A percentile compares a stretch with the other conserved stretches of the same genome.
These are phyloP conservation scores for Pseudorhombus dupliciocellatus DNA, from an alignment of 2,113 vertebrate genomes.

Conservation along the genomic window DNA sequence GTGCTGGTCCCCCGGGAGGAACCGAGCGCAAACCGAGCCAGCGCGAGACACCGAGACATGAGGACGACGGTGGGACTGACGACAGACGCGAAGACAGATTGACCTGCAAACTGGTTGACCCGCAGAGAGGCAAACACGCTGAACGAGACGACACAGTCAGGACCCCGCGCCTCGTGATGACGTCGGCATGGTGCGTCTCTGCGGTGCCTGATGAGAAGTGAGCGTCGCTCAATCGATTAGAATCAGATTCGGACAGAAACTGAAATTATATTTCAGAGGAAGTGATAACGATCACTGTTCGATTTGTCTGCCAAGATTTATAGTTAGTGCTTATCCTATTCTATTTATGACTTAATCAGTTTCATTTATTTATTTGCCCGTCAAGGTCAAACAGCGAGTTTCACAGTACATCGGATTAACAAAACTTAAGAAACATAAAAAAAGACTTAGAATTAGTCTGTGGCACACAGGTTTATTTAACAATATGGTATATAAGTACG, in stretches of 20 bases:
- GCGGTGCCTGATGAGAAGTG: conserved; percentile 57
- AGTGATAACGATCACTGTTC: not conserved
- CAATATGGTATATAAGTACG: conserved; percentile 99
- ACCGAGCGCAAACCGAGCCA: conserved; percentile 64
- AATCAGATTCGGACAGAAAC: not conserved
- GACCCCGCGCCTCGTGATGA: conserved; percentile 50
- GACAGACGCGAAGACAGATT: not conserved
- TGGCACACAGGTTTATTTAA: conserved; percentile 99
- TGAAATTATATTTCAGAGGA: not conserved
- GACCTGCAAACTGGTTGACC: not conserved
- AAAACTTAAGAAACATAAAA: conserved; percentile 25
- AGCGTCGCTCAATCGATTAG: not conserved
- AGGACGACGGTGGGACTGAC: not conserved
- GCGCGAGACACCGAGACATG: conserved; percentile 75
- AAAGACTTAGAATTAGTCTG: conserved; percentile 73
- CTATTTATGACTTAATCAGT: not conserved
- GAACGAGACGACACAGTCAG: conserved; percentile 11
- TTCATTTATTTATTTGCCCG: not conserved
- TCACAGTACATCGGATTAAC: not conserved
- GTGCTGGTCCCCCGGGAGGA: conserved; percentile 28
- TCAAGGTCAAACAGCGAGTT: conserved; percentile 41
- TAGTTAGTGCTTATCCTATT: not conserved
- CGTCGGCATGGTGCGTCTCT: conserved; percentile 14
- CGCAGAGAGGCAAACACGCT: conserved; percentile 55
- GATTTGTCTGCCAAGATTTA: not conserved